phyloP scores from a whole-genome alignment of 2,888 invertebrate genomes.

The Aphrophora alni region DNA sequence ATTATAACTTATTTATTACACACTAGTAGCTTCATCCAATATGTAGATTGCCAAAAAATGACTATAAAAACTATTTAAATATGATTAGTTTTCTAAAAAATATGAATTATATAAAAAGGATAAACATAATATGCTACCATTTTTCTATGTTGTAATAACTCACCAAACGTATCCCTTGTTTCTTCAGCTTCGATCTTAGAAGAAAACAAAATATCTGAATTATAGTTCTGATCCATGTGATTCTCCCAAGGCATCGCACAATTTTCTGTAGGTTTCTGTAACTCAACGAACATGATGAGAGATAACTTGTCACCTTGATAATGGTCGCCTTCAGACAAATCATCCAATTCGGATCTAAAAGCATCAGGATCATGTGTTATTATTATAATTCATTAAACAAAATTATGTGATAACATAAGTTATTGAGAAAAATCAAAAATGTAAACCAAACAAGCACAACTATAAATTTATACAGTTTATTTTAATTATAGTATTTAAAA shows the following conservation, averaged over 20 bases:
- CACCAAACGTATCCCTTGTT: slow-evolving; percentile 84
- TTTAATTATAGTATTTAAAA: no score
- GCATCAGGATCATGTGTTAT: background rate
- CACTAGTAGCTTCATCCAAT: no score
- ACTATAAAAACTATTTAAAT: no score
- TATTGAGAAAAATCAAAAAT: background rate
- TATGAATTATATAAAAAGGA: no score
- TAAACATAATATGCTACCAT: no score
- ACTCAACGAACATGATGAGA: slow-evolving; percentile 72
- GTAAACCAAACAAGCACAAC: background rate
- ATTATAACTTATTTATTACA: no score
- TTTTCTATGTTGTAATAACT: no score
- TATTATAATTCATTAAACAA: no score
- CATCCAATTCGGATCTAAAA: slow-evolving; percentile 77
- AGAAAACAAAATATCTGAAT: slow-evolving; percentile 71
- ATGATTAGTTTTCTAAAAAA: no score
- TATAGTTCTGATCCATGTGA: slow-evolving; percentile 63
- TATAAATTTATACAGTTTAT: background rate
- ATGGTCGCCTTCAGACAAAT: slow-evolving; percentile 70
- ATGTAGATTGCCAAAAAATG: no score
- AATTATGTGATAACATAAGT: no score
- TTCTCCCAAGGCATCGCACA: slow-evolving; percentile 70
- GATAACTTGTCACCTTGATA: slow-evolving; percentile 67
- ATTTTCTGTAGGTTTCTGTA: slow-evolving; percentile 70
- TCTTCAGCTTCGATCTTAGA: slow-evolving; percentile 83